These are phyloP conservation scores for Lerema accius DNA, from an alignment of 1,140 invertebrate genomes.

Conservation along the genomic window DNA sequence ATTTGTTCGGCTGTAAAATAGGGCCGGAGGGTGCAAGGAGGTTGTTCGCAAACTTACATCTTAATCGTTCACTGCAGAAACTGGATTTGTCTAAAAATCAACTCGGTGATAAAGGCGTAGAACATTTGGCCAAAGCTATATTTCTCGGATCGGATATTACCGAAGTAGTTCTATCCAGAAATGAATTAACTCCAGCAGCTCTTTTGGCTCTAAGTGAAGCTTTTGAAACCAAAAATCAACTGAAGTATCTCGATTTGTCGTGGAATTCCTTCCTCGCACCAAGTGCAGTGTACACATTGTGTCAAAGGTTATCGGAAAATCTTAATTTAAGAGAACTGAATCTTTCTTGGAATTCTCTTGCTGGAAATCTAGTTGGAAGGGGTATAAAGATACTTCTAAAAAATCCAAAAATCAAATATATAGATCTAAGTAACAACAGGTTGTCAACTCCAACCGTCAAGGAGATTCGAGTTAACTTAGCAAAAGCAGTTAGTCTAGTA, in stretches of 20 bases:
- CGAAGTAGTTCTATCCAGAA: slow-evolving; percentile 70
- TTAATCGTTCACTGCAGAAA: slow-evolving; percentile 50
- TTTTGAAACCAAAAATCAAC: slow-evolving; percentile 59
- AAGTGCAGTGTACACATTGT: slow-evolving; percentile 43
- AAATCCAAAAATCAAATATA: slow-evolving; percentile 38
- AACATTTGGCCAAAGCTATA: slow-evolving; percentile 53
- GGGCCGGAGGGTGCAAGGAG: slow-evolving; percentile 57
- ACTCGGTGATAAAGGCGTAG: slow-evolving; percentile 58
- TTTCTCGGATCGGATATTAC: slow-evolving; percentile 49
- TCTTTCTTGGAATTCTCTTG: slow-evolving; percentile 55
- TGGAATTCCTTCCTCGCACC: slow-evolving; percentile 69
- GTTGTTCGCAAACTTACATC: slow-evolving; percentile 48
- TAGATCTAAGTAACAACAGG: slow-evolving; percentile 58
- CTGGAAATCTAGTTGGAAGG: slow-evolving; percentile 42
- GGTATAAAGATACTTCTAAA: slow-evolving; percentile 44
- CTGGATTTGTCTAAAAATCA: slow-evolving; percentile 67
- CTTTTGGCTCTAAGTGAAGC: slow-evolving; percentile 53
- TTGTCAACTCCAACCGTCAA: slow-evolving; percentile 42
- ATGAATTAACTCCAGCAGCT: slow-evolving; percentile 59
- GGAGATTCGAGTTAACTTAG: slow-evolving; percentile 35
- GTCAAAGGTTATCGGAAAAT: slow-evolving; percentile 44
- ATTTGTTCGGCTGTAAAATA: slow-evolving; percentile 69
- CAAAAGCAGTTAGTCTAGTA: slow-evolving; percentile 51
- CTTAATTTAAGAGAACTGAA: slow-evolving; percentile 49
- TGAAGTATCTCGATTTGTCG: slow-evolving; percentile 73